Conservation (phyloP, 1,140 invertebrate genomes). For the Pseudobourletiella spinata region DNA sequence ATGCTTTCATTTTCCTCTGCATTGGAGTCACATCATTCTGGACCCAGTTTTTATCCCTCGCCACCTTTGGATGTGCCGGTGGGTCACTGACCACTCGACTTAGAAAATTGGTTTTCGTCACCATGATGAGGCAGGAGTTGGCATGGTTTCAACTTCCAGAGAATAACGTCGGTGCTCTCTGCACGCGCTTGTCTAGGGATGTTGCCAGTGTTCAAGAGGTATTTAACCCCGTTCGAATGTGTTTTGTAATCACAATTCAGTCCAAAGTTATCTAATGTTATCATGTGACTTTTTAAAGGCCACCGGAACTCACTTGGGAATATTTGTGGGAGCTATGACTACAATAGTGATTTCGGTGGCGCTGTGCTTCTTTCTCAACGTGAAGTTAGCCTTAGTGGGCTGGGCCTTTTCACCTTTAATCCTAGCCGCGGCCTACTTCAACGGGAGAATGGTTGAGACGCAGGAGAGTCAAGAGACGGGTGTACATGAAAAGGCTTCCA, state of each 20-base stretch:
- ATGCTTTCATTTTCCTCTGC: background rate
- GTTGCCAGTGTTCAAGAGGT: slow-evolving; percentile 19
- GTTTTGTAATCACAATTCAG: too few species aligned
- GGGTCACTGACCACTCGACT: slow-evolving; percentile 56
- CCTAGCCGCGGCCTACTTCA: slow-evolving; percentile 36
- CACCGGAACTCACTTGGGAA: slow-evolving; percentile 60
- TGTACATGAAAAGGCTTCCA: slow-evolving; percentile 35
- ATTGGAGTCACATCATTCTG: background rate
- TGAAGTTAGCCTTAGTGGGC: background rate
- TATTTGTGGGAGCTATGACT: slow-evolving; percentile 55
- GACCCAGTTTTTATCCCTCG: background rate
- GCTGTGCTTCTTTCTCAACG: slow-evolving; percentile 46
- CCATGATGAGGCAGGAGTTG: slow-evolving; percentile 5
- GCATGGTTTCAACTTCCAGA: slow-evolving; percentile 3
- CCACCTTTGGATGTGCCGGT: background rate
- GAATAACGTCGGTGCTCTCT: slow-evolving; percentile 8
- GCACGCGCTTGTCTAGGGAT: slow-evolving; percentile 8
- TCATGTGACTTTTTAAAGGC: slow-evolving; percentile 52
- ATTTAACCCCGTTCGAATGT: too few species aligned
- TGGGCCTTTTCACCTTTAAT: slow-evolving; percentile 49
- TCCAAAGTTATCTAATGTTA: slow-evolving; percentile 40
- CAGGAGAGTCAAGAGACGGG: slow-evolving; percentile 39
- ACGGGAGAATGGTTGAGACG: slow-evolving; percentile 34
- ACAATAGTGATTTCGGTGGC: slow-evolving; percentile 57
- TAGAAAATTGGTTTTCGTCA: slow-evolving; percentile 50